Evolutionary conservation across 2,888 invertebrate genomes (phyloP), one percentile per base, ranked within the genome.

Genomic region (Seira ritae): DNA sequence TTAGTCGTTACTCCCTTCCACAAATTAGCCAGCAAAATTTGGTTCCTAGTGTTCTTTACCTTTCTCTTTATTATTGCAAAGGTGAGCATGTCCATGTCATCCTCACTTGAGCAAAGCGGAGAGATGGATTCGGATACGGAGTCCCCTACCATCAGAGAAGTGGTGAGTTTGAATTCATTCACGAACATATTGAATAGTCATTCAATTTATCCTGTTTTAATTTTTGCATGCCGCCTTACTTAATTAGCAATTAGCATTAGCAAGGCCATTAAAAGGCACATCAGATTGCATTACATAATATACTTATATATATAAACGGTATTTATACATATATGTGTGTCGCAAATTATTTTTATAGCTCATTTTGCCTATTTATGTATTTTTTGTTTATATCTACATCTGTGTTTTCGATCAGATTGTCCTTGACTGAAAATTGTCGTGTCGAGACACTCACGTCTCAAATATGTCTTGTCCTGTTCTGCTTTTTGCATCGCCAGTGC

Each of bases 81-180:
- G 85, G 87, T 87, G 84, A 87, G 85, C 84, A 87, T 89, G 88
- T 87, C 88, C 50, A 31, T 71, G 62, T 84, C 84, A 68, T 80
- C 85, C 80, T 85, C 85, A 77, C 78, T 73, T 74, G 77, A 78
- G 76, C 85, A 86, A 76, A 78, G 74, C 62, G 78, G 65, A 84
- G 10, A 1, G 31, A 37, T 17, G 50, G 87, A 84, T 24, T 69
- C 77, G 69, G 87, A 86, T 65, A 82, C 68, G 84, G 87, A 87
- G 42, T 42, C 78, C 60, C 78, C 80, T 72, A 88, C 85, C 60
- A 74, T 87, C 8, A 80, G 74, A 79, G 84, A 86, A 83, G 71
- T 87, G 87, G 89, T 89, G 81, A 89, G 89, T 85, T 67, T 19
- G 19, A 20, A 66, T 77, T 80, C 22, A 60, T 79, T 20, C 68